A percentile compares a stretch with the other conserved stretches of the same genome.
Conservation (phyloP, 2,797 vertebrate species). For the Cacajao melanocephalus region DNA sequence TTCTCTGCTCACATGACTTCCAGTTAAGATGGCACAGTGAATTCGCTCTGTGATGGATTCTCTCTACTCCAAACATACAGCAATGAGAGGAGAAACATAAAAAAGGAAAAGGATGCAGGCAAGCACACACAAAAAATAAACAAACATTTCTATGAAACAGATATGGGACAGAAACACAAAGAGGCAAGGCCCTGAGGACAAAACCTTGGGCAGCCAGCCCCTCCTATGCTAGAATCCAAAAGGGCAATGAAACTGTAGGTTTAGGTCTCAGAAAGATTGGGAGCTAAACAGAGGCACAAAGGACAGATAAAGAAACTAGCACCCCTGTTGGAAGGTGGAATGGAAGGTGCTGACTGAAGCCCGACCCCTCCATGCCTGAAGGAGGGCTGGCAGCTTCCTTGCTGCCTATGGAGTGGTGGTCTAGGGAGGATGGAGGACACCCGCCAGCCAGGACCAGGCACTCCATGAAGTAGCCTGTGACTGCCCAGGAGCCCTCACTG, state of each 20-base stretch:
- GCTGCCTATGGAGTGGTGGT: neutral
- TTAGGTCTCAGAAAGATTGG: neutral
- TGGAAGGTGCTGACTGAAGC: neutral
- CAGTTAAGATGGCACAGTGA: conserved; percentile 55
- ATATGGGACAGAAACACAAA: conserved; percentile 27
- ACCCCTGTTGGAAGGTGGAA: neutral
- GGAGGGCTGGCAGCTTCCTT: neutral
- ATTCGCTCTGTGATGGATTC: conserved; percentile 36
- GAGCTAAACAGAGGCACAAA: neutral
- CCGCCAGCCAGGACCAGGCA: neutral
- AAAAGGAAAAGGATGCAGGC: conserved; percentile 32
- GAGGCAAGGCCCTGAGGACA: neutral
- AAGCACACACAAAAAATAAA: neutral
- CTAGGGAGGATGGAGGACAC: no score
- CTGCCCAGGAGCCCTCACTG: no score
- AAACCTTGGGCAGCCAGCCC: neutral
- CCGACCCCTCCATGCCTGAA: neutral
- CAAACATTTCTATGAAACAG: neutral
- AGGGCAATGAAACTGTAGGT: neutral
- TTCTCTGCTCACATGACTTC: conserved; percentile 47
- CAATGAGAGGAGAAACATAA: conserved; percentile 33
- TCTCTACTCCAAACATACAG: conserved; percentile 39
- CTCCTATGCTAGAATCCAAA: neutral
- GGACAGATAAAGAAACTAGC: neutral
- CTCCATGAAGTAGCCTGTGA: neutral